Evolutionary conservation across 30 jellyfish, hydroid and myxozoan species (phyloP).

Genomic region (Haliclystus octoradiatus): DNA sequence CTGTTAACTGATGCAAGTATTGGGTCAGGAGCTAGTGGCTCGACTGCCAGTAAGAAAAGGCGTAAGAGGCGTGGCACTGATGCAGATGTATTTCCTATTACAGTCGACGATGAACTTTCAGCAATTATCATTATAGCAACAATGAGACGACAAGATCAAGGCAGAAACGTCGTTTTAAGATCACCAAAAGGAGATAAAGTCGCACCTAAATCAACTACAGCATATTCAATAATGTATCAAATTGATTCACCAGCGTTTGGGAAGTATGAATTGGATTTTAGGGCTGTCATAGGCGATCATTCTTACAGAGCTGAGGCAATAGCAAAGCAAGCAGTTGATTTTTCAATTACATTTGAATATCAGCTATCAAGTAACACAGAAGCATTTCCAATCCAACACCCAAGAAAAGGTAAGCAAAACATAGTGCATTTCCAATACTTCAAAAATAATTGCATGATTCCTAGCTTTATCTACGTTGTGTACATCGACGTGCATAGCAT

Average conservation of each 20-base stretch:
- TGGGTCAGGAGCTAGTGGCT: constrained; percentile 34
- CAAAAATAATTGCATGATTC: too few species aligned
- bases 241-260: constrained; percentile 48
- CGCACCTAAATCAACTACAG: constrained; percentile 35
- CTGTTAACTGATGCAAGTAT: constrained; percentile 21
- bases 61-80: constrained; percentile 11
- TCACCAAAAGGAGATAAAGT: constrained; percentile 23
- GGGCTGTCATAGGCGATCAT: constrained; percentile 27
- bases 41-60: constrained; percentile 8
- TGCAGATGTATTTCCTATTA: constrained; percentile 16
- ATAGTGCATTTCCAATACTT: too few species aligned
- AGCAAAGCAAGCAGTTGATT: constrained; percentile 50
- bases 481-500: too few species aligned
- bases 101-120: constrained; percentile 53
- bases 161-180: constrained; percentile 17
- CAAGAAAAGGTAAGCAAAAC: constrained; percentile 27
- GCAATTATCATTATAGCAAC: constrained; percentile 47
- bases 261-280: constrained; percentile 23
- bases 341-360: constrained; percentile 44
- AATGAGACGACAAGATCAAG: constrained; percentile 19
- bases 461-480: too few species aligned
- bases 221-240: constrained; percentile 39
- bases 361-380: constrained; percentile 27
- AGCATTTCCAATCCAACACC: constrained; percentile 50
- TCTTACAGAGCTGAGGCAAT: constrained; percentile 49